Percentiles rank a stretch among this genome's conserved stretches.
Evolutionary conservation across 2,888 invertebrate genomes (phyloP).

Genomic region (Xanthostigma xanthostigma): DNA sequence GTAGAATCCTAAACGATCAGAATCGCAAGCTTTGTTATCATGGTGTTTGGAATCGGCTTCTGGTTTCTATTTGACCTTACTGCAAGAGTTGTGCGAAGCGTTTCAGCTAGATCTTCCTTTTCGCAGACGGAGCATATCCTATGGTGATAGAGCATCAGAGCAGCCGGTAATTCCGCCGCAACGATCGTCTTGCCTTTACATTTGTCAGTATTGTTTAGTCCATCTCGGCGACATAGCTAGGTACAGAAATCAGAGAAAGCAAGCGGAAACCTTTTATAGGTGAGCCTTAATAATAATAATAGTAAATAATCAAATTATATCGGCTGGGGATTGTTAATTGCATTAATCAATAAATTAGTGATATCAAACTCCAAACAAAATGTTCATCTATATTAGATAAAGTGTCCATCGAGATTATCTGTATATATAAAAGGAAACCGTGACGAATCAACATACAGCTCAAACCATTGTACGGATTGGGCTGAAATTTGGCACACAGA

Average conservation of each 20-base stretch:
- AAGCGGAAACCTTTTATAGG: constrained; percentile 75
- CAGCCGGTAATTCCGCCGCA: constrained; percentile 32
- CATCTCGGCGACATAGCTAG: constrained; percentile 79
- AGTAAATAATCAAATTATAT: background rate
- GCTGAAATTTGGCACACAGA: too few species aligned
- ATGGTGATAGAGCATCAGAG: constrained; percentile 18
- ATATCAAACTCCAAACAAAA: too few species aligned
- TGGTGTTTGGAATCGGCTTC: constrained; percentile 73
- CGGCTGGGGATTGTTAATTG: too few species aligned
- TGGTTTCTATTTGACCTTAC: constrained; percentile 67
- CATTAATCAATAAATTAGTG: too few species aligned
- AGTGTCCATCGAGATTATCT: too few species aligned
- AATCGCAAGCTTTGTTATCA: constrained; percentile 61
- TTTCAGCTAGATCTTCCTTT: constrained; percentile 72
- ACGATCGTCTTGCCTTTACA: constrained; percentile 62
- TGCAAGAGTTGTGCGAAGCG: constrained; percentile 68
- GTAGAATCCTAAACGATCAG: constrained; percentile 55
- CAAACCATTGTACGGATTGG: too few species aligned
- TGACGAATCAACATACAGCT: too few species aligned
- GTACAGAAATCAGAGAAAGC: constrained; percentile 64
- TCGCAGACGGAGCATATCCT: constrained; percentile 31
- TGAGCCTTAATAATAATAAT: constrained; percentile 18
- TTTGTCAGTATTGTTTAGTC: constrained; percentile 78
- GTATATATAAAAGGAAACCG: too few species aligned
- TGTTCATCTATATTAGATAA: too few species aligned